Percentiles rank a stretch among this genome's conserved stretches.
phyloP scores from a whole-genome alignment of 2,113 vertebrate species.

The Sisor rabdophorus region DNA sequence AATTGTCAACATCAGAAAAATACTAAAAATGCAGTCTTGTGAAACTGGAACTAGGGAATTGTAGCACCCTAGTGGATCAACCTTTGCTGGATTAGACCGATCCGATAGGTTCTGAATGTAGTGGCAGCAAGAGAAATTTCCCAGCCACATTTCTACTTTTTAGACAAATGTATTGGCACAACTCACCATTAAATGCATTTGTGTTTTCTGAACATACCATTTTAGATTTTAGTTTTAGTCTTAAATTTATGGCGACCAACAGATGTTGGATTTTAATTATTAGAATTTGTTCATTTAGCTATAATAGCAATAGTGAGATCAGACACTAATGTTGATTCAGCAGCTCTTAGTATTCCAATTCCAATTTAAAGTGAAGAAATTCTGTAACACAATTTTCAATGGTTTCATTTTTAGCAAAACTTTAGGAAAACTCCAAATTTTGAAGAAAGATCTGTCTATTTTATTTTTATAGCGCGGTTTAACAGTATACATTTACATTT shows the following conservation, averaged over 20 bases:
- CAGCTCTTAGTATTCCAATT: no score
- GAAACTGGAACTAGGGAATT: not conserved
- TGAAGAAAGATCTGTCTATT: not conserved
- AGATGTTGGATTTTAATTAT: no score
- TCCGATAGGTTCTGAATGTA: not conserved
- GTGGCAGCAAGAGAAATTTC: not conserved
- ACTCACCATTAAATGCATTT: no score
- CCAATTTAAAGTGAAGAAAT: no score
- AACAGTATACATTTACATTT: no score
- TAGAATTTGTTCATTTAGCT: no score
- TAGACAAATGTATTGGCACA: not conserved
- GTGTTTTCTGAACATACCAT: not conserved
- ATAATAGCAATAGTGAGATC: no score
- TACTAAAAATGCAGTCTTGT: not conserved
- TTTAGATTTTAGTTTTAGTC: not conserved
- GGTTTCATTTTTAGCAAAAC: no score
- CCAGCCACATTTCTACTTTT: not conserved
- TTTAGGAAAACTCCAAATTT: not conserved
- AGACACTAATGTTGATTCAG: no score
- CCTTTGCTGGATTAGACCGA: no score
- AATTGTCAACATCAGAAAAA: constrained; percentile 22
- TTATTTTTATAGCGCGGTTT: not conserved
- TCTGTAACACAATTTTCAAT: no score
- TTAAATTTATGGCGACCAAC: no score
- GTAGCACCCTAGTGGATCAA: not conserved